phyloP scores from a whole-genome alignment of 2,888 invertebrate genomes.

The Acanthococcus lagerstroemiae region DNA sequence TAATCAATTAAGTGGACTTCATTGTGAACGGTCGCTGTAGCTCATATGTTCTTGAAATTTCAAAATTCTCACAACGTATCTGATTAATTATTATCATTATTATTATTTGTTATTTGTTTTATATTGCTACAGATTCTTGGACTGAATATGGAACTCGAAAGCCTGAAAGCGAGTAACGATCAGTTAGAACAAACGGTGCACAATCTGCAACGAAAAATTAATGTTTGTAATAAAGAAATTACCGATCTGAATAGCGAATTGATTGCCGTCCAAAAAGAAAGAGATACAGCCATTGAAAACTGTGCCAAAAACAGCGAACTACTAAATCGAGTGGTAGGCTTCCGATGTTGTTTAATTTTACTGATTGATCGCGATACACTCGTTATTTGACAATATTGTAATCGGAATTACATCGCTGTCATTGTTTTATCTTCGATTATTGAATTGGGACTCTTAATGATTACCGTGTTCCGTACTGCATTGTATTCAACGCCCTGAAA shows the following conservation, averaged over 20 bases:
- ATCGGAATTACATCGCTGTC: too few relatives aligned
- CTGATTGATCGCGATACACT: background rate
- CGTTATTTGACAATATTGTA: too few relatives aligned
- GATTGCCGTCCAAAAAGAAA: slow-evolving; percentile 8
- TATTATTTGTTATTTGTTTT: background rate
- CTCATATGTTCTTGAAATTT: too few relatives aligned
- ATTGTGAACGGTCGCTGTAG: too few relatives aligned
- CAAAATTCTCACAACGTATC: too few relatives aligned
- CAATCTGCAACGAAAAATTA: slow-evolving; percentile 14
- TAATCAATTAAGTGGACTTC: too few relatives aligned
- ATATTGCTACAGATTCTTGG: background rate
- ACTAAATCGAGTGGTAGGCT: slow-evolving; percentile 3
- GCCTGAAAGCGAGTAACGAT: slow-evolving; percentile 11
- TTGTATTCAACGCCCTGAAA: too few relatives aligned
- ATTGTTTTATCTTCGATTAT: too few relatives aligned
- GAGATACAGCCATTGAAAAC: slow-evolving; percentile 8
- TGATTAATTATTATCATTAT: too few relatives aligned
- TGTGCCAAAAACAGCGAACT: slow-evolving; percentile 3
- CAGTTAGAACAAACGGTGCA: slow-evolving; percentile 13
- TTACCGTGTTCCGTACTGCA: too few relatives aligned
- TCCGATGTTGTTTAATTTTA: background rate
- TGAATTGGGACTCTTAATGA: too few relatives aligned
- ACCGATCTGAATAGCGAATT: slow-evolving; percentile 12
- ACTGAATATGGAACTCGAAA: slow-evolving; percentile 13
- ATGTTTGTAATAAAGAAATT: slow-evolving; percentile 9